Conservation (phyloP, 2,113 vertebrate species). For the Agapornis roseicollis region DNA sequence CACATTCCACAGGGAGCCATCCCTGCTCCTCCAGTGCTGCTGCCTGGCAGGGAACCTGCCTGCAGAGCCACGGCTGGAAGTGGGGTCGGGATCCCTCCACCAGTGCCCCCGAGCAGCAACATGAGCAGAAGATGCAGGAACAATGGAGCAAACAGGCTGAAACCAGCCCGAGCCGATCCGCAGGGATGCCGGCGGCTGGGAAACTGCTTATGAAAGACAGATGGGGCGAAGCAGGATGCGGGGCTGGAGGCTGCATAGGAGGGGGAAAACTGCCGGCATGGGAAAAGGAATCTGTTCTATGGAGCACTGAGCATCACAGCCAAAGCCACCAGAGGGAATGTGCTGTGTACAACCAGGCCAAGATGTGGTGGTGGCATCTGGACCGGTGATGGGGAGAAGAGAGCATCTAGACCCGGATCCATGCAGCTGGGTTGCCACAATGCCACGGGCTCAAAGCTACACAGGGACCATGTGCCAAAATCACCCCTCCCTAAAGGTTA, state of each 20-base stretch:
- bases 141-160: conserved; percentile 6
- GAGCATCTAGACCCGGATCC: rapidly evolving
- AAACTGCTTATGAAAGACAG: not conserved
- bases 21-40: not conserved
- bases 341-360: not conserved
- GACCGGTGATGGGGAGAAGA: rapidly evolving
- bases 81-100: not conserved
- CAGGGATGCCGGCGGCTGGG: not conserved
- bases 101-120: not conserved
- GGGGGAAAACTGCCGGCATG: not conserved
- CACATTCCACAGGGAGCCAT: not conserved
- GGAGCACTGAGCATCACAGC: not conserved
- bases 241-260: not conserved
- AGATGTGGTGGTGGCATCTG: not conserved
- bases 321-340: not conserved
- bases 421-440: rapidly evolving
- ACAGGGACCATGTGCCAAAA: not conserved
- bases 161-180: not conserved
- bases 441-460: not conserved
- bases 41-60: not conserved
- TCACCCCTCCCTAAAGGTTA: not conserved
- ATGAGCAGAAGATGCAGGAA: not conserved
- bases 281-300: rapidly evolving
- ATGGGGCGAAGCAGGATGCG: not conserved
- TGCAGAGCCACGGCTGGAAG: rapidly evolving